Evolutionary conservation across 92 coral and sea anemone species (phyloP).

Genomic region (Phenganax marumi): DNA sequence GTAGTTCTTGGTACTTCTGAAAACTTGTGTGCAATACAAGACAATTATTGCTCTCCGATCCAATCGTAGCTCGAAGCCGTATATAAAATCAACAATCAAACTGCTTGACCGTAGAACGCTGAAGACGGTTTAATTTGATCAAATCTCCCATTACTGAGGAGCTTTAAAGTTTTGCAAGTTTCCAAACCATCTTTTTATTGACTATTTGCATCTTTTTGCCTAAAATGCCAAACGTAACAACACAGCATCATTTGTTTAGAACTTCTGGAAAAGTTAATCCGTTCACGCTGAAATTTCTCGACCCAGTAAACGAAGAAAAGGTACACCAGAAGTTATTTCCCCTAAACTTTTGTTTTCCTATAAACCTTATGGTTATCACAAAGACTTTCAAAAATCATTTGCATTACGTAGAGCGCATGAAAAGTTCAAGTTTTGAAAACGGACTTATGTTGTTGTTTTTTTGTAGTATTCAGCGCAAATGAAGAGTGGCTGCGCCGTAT

Average conservation of each 20-base stretch:
- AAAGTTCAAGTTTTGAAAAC: neutral
- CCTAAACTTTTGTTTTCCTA: too few relatives aligned
- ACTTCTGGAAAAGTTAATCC: slow-evolving; percentile 84
- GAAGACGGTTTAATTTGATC: too few relatives aligned
- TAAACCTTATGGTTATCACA: too few relatives aligned
- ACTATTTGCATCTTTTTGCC: neutral
- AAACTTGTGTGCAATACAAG: too few relatives aligned
- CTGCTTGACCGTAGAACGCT: too few relatives aligned
- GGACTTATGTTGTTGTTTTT: neutral
- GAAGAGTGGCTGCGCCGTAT: slow-evolving; percentile 79
- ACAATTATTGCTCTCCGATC: too few relatives aligned
- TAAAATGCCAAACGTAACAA: neutral
- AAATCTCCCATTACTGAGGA: too few relatives aligned
- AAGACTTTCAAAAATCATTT: too few relatives aligned
- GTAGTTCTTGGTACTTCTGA: too few relatives aligned
- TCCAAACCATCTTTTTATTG: neutral
- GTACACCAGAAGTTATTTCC: slow-evolving; percentile 29
- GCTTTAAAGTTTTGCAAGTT: too few relatives aligned
- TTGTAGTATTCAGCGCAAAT: slow-evolving; percentile 83
- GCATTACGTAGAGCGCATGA: neutral
- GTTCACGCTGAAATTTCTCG: slow-evolving; percentile 75
- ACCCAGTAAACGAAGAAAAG: slow-evolving; percentile 73
- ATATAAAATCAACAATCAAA: too few relatives aligned
- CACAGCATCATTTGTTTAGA: slow-evolving; percentile 30
- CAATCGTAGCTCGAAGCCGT: too few relatives aligned